These are phyloP conservation scores for Mus spicilegus DNA, from an alignment of 2,113 vertebrate species.

Conservation along the genomic window DNA sequence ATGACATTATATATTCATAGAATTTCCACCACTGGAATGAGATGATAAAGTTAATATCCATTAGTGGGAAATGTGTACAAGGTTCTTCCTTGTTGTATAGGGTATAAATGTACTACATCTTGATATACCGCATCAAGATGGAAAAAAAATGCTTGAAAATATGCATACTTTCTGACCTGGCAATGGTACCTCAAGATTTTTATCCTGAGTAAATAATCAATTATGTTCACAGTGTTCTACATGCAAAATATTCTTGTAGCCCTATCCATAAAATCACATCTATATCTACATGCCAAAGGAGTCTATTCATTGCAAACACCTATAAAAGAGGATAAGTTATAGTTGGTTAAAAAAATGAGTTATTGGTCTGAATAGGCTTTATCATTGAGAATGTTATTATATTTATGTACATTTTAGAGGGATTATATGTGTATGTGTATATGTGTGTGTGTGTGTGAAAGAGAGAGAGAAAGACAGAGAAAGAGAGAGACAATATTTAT, in stretches of 20 bases:
- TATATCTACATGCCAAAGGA: not conserved
- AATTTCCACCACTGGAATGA: not conserved
- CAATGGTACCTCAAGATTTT: not conserved
- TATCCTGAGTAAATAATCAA: not conserved
- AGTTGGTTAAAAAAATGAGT: not conserved
- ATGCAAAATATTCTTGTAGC: not conserved
- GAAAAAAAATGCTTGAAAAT: not conserved
- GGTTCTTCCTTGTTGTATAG: rapidly evolving
- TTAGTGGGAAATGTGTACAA: not conserved
- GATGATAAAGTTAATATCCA: not conserved
- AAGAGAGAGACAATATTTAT: too few relatives aligned
- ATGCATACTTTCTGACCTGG: not conserved
- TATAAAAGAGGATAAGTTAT: too few relatives aligned
- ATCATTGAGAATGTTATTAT: too few relatives aligned
- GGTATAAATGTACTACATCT: not conserved
- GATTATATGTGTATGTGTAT: too few relatives aligned
- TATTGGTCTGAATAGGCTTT: not conserved
- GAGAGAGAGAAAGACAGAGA: too few relatives aligned
- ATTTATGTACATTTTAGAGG: too few relatives aligned
- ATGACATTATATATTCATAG: not conserved
- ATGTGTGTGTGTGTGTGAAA: too few relatives aligned
- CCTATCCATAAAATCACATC: not conserved
- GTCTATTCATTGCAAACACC: not conserved
- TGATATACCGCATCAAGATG: not conserved
- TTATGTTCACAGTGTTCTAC: not conserved